These are phyloP conservation scores for Calephelis nemesis DNA, from an alignment of 1,140 invertebrate genomes.

Conservation along the genomic window DNA sequence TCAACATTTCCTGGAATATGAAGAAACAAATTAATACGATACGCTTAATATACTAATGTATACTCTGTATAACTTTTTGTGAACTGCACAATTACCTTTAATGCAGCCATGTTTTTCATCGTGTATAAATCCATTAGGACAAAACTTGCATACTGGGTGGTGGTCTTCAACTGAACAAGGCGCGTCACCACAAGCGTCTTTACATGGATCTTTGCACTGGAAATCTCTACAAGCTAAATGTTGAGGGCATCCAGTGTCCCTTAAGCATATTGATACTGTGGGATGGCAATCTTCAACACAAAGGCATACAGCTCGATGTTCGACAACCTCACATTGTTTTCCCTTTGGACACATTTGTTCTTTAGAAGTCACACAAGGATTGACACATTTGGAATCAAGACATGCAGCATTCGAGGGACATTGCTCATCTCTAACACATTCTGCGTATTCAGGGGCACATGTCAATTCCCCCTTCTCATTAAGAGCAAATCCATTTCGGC, in stretches of 20 bases:
- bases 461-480: slow-evolving; percentile 91
- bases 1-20: slow-evolving; percentile 78
- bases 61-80: slow-evolving; percentile 34
- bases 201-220: slow-evolving; percentile 94
- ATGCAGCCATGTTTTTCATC: slow-evolving; percentile 94
- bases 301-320: slow-evolving; percentile 91
- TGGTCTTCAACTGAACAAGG: slow-evolving; percentile 95
- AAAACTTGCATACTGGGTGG: slow-evolving; percentile 96
- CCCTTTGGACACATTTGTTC: slow-evolving; percentile 85
- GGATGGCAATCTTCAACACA: slow-evolving; percentile 93
- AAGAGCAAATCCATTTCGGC: slow-evolving; percentile 91
- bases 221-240: slow-evolving; percentile 92
- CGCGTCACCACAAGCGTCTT: slow-evolving; percentile 88
- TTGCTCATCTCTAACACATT: slow-evolving; percentile 90
- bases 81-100: slow-evolving; percentile 88
- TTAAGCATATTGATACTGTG: slow-evolving; percentile 91
- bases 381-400: slow-evolving; percentile 88
- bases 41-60: slow-evolving; percentile 39
- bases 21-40: slow-evolving; percentile 79
- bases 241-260: slow-evolving; percentile 91
- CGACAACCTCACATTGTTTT: slow-evolving; percentile 91
- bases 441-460: slow-evolving; percentile 88
- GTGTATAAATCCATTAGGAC: slow-evolving; percentile 92
- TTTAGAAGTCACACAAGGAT: slow-evolving; percentile 87
- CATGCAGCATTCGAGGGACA: slow-evolving; percentile 93